phyloP scores from a whole-genome alignment of 1,140 invertebrate genomes.

The Aphelinus certus region DNA sequence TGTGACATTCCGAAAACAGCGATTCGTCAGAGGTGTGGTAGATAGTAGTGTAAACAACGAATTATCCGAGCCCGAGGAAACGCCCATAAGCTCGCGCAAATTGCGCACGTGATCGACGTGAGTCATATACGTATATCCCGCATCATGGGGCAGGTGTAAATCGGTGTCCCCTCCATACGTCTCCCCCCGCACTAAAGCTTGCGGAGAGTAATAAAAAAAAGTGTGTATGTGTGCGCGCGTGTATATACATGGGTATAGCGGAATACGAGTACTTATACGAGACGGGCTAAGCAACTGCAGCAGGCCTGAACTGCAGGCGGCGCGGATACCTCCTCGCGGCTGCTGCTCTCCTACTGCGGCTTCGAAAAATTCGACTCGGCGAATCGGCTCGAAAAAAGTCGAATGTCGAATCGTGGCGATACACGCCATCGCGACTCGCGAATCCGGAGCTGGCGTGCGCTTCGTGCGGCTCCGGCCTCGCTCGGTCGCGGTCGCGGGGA shows the following conservation, averaged over 20 bases:
- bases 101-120: too few species aligned
- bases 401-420: conserved; percentile 31
- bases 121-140: too few species aligned
- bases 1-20: too few species aligned
- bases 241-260: background rate
- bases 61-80: too few species aligned
- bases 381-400: background rate
- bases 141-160: too few species aligned
- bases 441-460: background rate
- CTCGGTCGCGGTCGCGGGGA: conserved; percentile 5
- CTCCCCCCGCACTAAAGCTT: background rate
- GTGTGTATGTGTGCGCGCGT: background rate
- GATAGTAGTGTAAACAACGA: too few species aligned
- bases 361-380: conserved; percentile 17
- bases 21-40: too few species aligned
- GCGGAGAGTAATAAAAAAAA: background rate
- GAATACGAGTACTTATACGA: background rate
- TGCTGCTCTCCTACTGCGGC: conserved; percentile 5
- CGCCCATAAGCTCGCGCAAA: too few species aligned
- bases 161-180: background rate
- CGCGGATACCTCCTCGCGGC: background rate
- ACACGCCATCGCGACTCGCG: conserved; percentile 22
- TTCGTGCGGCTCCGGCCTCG: background rate
- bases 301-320: background rate
- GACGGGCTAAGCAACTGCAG: background rate